Evolutionary conservation across 2,888 invertebrate species (phyloP).

Genomic region (Bursaphelenchus okinawaensis): DNA sequence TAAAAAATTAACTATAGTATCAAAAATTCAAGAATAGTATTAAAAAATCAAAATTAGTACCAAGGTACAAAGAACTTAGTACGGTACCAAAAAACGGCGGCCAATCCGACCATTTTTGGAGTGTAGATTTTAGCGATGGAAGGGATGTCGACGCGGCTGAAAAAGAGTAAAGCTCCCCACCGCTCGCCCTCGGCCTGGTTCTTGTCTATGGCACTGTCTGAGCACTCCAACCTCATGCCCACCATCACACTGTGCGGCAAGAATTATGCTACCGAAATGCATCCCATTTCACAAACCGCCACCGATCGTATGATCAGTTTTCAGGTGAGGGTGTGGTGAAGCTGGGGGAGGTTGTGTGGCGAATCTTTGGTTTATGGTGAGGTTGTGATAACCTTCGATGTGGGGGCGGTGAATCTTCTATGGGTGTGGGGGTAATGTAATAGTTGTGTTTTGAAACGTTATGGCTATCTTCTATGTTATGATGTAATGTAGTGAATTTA

Average conservation of each 20-base stretch:
- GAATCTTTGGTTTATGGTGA: too few species aligned
- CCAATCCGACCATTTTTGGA: not conserved
- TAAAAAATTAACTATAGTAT: too few species aligned
- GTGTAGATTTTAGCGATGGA: constrained; percentile 21
- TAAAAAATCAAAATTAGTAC: too few species aligned
- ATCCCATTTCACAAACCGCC: constrained; percentile 21
- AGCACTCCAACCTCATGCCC: constrained; percentile 28
- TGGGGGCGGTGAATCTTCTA: too few species aligned
- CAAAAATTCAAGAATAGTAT: too few species aligned
- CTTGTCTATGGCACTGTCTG: constrained; percentile 29
- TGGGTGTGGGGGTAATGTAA: too few species aligned
- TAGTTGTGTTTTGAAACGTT: too few species aligned
- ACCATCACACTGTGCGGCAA: constrained; percentile 30
- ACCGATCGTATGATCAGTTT: constrained; percentile 32
- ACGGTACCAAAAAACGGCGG: too few species aligned
- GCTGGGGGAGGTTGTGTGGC: not conserved
- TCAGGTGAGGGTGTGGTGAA: constrained; percentile 13
- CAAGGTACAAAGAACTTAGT: too few species aligned
- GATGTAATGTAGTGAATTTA: too few species aligned
- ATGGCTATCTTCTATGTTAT: too few species aligned
- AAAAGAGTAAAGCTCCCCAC: constrained; percentile 28
- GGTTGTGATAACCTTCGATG: too few species aligned
- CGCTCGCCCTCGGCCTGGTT: constrained; percentile 29
- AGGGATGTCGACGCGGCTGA: constrained; percentile 36
- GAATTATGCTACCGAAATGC: constrained; percentile 22